Percentiles rank a stretch among this genome's conserved stretches.
Evolutionary conservation across 2,113 vertebrate genomes (phyloP).

Genomic region (Notothenia coriiceps): DNA sequence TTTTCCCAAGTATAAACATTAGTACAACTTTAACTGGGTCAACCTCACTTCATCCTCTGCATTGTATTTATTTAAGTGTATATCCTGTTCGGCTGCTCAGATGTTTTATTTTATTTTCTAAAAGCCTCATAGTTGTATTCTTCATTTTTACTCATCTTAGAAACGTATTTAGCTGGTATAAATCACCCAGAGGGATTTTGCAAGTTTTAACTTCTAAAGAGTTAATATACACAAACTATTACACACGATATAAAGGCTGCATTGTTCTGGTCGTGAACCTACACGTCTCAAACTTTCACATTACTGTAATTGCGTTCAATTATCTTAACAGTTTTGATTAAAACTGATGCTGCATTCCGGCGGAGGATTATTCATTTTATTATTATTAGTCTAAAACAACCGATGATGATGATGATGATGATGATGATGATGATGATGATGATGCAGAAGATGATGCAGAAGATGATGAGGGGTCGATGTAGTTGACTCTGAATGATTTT

Average conservation of each 20-base stretch:
- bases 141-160: background rate
- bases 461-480: constrained; percentile 27
- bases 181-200: constrained; percentile 27
- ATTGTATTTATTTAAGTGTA: background rate
- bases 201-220: constrained; percentile 53
- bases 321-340: constrained; percentile 80
- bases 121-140: background rate
- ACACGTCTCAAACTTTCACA: constrained; percentile 65
- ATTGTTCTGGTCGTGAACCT: constrained; percentile 66
- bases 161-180: constrained; percentile 17
- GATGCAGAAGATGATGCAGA: background rate
- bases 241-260: constrained; percentile 63
- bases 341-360: constrained; percentile 63
- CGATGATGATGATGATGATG: constrained; percentile 23
- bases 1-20: background rate
- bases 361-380: constrained; percentile 51
- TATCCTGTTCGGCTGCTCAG: background rate
- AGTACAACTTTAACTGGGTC: constrained; percentile 19
- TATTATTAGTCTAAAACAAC: constrained; percentile 45
- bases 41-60: background rate
- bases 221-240: constrained; percentile 80
- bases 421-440: constrained; percentile 12
- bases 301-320: constrained; percentile 82
- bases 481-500: constrained; percentile 41
- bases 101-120: background rate